Conservation (phyloP, 2,888 invertebrate genomes). For the Cinara cedri region DNA sequence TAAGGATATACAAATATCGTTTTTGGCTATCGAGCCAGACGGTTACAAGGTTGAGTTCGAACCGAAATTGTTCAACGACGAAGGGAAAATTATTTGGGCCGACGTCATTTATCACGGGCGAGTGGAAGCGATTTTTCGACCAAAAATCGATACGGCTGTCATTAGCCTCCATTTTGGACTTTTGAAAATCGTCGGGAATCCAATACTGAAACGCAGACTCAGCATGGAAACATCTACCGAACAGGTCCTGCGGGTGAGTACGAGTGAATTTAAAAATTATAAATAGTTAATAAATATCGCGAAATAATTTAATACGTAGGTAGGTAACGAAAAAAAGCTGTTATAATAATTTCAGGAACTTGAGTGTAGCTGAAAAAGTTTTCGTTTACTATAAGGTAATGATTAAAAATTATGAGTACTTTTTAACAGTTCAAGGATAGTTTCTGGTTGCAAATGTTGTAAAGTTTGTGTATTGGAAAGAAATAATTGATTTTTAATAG, state of each 20-base stretch:
- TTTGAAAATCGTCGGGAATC: constrained; percentile 6
- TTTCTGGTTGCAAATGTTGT: too few relatives aligned
- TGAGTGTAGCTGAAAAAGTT: too few relatives aligned
- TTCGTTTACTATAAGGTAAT: too few relatives aligned
- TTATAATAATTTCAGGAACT: too few relatives aligned
- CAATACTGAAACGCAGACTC: constrained; percentile 35
- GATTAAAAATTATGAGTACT: too few relatives aligned
- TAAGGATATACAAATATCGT: constrained; percentile 27
- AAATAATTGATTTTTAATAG: too few relatives aligned
- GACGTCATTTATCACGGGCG: constrained; percentile 34
- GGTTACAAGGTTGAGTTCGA: constrained; percentile 39
- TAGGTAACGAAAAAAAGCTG: too few relatives aligned
- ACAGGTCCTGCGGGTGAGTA: constrained; percentile 21
- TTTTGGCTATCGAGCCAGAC: constrained; percentile 45
- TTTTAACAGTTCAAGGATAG: too few relatives aligned
- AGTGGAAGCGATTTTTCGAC: constrained; percentile 44
- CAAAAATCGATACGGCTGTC: constrained; percentile 43
- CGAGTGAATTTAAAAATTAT: too few relatives aligned
- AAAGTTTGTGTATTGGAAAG: too few relatives aligned
- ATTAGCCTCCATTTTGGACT: constrained; percentile 38
- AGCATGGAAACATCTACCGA: constrained; percentile 48
- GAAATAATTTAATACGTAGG: too few relatives aligned
- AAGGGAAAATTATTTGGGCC: constrained; percentile 20
- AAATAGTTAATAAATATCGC: too few relatives aligned
- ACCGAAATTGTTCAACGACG: constrained; percentile 26